Evolutionary conservation across 2,113 vertebrate genomes (phyloP).

Genomic region (Lates calcarifer): DNA sequence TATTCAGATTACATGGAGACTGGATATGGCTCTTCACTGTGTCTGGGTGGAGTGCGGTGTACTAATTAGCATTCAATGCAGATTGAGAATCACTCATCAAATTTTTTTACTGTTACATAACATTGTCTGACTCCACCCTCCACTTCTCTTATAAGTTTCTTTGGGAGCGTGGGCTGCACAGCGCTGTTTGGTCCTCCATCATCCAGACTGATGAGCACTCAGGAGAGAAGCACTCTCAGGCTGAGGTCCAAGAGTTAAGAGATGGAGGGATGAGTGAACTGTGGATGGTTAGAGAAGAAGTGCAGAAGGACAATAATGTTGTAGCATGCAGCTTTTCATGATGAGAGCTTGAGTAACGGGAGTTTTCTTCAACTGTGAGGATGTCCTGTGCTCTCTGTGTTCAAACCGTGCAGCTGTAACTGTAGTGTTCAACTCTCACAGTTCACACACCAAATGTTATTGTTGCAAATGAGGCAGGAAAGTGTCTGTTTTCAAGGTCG

Average conservation of each 20-base stretch:
- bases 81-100: not conserved
- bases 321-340: not conserved
- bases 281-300: not conserved
- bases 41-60: not conserved
- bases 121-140: not conserved
- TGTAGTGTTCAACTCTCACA: not conserved
- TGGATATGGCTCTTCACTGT: not conserved
- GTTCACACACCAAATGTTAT: not conserved
- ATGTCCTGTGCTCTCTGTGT: no score
- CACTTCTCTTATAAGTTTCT: not conserved
- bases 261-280: not conserved
- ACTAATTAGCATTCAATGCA: conserved; percentile 8
- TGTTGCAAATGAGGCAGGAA: not conserved
- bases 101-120: not conserved
- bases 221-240: not conserved
- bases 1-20: conserved; percentile 14
- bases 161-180: not conserved
- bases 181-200: conserved; percentile 12
- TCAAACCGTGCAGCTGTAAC: not conserved
- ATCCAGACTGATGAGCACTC: not conserved
- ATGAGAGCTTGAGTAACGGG: not conserved
- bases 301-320: not conserved
- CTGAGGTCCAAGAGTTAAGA: not conserved
- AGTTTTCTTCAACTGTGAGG: not conserved
- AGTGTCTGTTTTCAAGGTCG: conserved; percentile 7